Percentiles rank a stretch among this genome's conserved stretches.
Evolutionary conservation across 2,797 vertebrate genomes (phyloP).

Genomic region (Cygnus olor): DNA sequence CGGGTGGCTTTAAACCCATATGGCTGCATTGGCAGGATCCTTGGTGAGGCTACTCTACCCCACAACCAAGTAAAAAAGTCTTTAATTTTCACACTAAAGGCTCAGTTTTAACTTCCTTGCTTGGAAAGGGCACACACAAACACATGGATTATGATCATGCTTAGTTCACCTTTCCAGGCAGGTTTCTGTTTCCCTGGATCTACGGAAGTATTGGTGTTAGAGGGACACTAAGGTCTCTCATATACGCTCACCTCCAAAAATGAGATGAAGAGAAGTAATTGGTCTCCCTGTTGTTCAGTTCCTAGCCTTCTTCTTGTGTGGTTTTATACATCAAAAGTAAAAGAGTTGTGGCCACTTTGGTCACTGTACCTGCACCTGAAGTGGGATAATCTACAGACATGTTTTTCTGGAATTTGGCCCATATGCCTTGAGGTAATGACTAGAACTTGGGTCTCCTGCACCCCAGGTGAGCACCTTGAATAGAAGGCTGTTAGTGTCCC

Average conservation of each 20-base stretch:
- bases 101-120: conserved; percentile 2
- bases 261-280: neutral
- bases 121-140: neutral
- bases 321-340: neutral
- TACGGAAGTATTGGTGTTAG: neutral
- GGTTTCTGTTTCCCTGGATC: neutral
- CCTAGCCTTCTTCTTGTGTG: neutral
- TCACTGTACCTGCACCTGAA: neutral
- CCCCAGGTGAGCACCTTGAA: neutral
- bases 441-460: neutral
- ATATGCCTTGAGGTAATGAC: neutral
- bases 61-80: neutral
- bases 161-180: neutral
- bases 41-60: accelerated
- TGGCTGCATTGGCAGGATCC: neutral
- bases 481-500: neutral
- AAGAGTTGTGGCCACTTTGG: accelerated
- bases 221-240: neutral
- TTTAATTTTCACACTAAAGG: neutral
- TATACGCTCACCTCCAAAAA: neutral
- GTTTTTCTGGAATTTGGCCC: neutral
- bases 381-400: accelerated
- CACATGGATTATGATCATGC: neutral
- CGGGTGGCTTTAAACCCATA: neutral
- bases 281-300: neutral